phyloP scores from a whole-genome alignment of 1,140 invertebrate species.

The Anthonomus grandis region DNA sequence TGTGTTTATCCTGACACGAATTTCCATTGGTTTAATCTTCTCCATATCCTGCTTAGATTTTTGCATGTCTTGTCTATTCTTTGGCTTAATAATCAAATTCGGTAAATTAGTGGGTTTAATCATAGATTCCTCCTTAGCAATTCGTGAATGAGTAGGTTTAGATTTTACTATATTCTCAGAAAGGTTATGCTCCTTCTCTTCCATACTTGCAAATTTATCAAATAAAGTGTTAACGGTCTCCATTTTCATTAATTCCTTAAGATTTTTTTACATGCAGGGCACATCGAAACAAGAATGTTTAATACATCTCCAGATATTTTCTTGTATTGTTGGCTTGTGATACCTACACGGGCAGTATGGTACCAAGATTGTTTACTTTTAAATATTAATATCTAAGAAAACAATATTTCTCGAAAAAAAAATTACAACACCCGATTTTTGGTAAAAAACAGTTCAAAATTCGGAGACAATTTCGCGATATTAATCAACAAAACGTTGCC shows the following conservation, averaged over 20 bases:
- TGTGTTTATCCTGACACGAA: background rate
- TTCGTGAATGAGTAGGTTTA: background rate
- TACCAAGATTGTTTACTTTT: too few species aligned
- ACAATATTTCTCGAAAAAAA: too few species aligned
- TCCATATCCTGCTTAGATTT: background rate
- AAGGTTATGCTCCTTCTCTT: too few species aligned
- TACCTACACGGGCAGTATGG: too few species aligned
- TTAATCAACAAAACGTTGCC: too few species aligned
- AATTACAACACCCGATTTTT: too few species aligned
- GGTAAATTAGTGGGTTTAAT: background rate
- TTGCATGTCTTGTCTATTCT: background rate
- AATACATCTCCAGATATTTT: too few species aligned
- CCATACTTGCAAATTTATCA: background rate
- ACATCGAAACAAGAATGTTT: too few species aligned
- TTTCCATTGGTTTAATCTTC: background rate
- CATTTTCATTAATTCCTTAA: background rate
- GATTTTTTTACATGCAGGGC: background rate
- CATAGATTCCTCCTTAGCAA: background rate
- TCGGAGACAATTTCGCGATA: too few species aligned
- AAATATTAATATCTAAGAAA: too few species aligned
- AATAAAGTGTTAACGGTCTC: background rate
- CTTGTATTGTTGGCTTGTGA: too few species aligned
- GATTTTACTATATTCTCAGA: background rate
- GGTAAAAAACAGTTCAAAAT: too few species aligned
- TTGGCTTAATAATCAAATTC: background rate